These are phyloP conservation scores for Leguminivora glycinivorella DNA, from an alignment of 1,140 invertebrate species.

Conservation along the genomic window DNA sequence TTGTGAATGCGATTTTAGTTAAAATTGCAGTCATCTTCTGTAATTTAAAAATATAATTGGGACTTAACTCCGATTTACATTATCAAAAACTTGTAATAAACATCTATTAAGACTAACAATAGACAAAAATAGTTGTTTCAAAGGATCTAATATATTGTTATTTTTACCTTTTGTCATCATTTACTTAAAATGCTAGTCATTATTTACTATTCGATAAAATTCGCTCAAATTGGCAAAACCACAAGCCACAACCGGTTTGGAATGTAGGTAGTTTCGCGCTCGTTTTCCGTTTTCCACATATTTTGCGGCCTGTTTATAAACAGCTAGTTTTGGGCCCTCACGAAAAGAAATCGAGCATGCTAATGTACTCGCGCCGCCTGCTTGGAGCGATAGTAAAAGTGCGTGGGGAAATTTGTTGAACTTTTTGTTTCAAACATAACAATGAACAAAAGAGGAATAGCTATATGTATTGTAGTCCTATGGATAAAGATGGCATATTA, in stretches of 20 bases:
- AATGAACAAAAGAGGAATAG: background rate
- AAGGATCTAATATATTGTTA: too few relatives aligned
- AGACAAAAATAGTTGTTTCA: too few relatives aligned
- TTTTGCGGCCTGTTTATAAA: background rate
- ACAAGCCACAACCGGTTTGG: background rate
- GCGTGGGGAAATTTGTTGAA: background rate
- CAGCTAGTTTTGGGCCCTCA: background rate
- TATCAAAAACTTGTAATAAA: too few relatives aligned
- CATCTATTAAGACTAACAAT: too few relatives aligned
- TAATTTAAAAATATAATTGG: background rate
- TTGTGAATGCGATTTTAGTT: background rate
- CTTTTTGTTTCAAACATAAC: background rate
- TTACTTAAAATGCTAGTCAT: too few relatives aligned
- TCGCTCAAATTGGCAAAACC: background rate
- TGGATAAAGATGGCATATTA: too few relatives aligned
- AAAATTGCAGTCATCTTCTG: background rate
- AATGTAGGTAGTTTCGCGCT: background rate
- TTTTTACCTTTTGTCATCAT: too few relatives aligned
- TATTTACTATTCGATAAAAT: background rate
- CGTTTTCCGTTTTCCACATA: slow-evolving; percentile 2
- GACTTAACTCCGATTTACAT: too few relatives aligned
- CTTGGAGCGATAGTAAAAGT: background rate
- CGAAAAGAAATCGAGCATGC: background rate
- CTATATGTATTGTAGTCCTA: too few relatives aligned
- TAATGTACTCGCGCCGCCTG: background rate